These are phyloP conservation scores for Chaetodon trifascialis DNA, from an alignment of 2,113 vertebrate species.

Conservation along the genomic window DNA sequence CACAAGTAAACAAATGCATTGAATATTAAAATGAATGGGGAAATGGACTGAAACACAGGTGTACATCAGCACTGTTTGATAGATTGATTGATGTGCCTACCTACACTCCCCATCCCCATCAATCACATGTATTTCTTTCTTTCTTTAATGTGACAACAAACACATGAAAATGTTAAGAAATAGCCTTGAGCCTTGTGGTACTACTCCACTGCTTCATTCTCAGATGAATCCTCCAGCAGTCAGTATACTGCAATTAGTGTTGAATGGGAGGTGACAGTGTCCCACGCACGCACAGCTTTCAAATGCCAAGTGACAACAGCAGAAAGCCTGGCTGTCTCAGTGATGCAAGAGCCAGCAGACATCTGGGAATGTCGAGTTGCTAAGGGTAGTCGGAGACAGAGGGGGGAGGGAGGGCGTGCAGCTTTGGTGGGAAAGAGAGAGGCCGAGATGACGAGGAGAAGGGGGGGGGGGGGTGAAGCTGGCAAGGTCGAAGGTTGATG, in stretches of 20 bases:
- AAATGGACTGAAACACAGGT: not conserved
- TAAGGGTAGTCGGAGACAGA: slow-evolving; percentile 18
- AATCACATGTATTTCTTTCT: not conserved
- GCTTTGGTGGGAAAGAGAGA: not conserved
- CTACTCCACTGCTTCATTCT: slow-evolving; percentile 31
- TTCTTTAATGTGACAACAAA: not conserved
- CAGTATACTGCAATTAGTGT: slow-evolving; percentile 50
- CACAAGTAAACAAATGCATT: too few relatives aligned
- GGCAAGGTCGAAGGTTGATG: slow-evolving; percentile 47
- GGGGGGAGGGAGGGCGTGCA: not conserved
- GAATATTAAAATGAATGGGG: not conserved
- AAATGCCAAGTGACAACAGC: slow-evolving; percentile 72
- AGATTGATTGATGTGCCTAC: too few relatives aligned
- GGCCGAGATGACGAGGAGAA: not conserved
- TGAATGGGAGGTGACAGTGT: slow-evolving; percentile 51
- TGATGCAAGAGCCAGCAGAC: slow-evolving; percentile 63
- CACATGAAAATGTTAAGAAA: not conserved
- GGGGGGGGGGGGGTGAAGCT: not conserved
- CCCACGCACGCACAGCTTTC: slow-evolving; percentile 50
- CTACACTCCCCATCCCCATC: not conserved
- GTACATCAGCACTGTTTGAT: not conserved
- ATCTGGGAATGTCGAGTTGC: slow-evolving; percentile 65
- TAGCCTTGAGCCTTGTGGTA: slow-evolving; percentile 11
- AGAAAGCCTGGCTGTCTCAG: slow-evolving; percentile 57
- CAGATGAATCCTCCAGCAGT: slow-evolving; percentile 31